Conservation (phyloP, 2,888 invertebrate species). For the Parnassius smintheus region DNA sequence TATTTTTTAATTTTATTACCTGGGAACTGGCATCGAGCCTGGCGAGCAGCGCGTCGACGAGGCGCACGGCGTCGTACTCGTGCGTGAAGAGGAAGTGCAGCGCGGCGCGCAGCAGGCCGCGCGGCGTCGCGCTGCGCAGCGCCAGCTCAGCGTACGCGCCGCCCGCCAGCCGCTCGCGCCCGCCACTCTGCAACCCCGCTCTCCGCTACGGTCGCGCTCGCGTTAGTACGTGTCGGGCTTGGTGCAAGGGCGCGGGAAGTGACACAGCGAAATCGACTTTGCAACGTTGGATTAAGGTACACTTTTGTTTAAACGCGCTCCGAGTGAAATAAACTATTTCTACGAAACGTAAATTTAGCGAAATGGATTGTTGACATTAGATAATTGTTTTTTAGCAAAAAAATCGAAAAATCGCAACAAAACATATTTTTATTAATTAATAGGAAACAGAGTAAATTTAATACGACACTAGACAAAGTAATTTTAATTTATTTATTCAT, state of each 20-base stretch:
- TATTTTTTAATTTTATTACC: constrained; percentile 64
- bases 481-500: too few relatives aligned
- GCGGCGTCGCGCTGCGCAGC: constrained; percentile 91
- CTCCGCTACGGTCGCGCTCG: constrained; percentile 62
- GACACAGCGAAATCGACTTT: constrained; percentile 2
- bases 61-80: constrained; percentile 91
- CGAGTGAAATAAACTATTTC: background rate
- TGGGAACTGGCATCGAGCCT: constrained; percentile 88
- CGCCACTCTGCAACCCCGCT: constrained; percentile 87
- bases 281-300: background rate
- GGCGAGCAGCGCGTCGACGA: constrained; percentile 90
- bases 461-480: too few relatives aligned
- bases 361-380: too few relatives aligned
- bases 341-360: too few relatives aligned
- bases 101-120: constrained; percentile 90
- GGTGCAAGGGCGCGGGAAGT: background rate
- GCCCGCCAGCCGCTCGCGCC: constrained; percentile 94
- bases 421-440: too few relatives aligned
- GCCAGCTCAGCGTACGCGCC: constrained; percentile 96
- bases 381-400: too few relatives aligned
- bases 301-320: background rate
- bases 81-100: constrained; percentile 91
- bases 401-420: too few relatives aligned
- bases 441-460: too few relatives aligned
- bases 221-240: constrained; percentile 40